Evolutionary conservation across 2,797 vertebrate species (phyloP), one percentile per base, ranked within the genome.

Genomic region (Loris lydekkerianus): DNA sequence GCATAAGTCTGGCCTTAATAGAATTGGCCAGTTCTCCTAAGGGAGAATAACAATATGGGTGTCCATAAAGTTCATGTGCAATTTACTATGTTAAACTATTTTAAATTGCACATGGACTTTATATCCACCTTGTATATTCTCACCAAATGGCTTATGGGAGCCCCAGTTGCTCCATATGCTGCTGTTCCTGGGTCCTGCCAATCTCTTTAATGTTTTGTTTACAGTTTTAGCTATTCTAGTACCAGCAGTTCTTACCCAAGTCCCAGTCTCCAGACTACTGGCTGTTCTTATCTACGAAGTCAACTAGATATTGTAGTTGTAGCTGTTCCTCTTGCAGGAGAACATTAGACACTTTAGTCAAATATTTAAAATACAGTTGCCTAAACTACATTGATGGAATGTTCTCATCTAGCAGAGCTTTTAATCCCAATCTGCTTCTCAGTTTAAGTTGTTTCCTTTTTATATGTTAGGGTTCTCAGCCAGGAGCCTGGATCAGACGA

Each of bases 351-450:
- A n/a, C 46, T 21, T n/a, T n/a, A 14, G 15, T 65, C 10, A 86
- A 82, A n/a, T 91, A 46, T 92, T 46, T 92, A 53, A 81, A 80
- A 75, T 78, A 53, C 78, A 81, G 37, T 78, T 76, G 17, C 15
- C 6, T 72, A 46, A 73, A 58, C 49, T 34, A 65, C 56, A 84
- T 10, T 18, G 43, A 56, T 40, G 10, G 87, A 75, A 76, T 65
- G 4, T 17, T 49, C 15, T 81, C 43, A 49, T 80, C n/a, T 34
- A 40, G n/a, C 56, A 78, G 58, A 91, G 37, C 3, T 82, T 75
- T 93, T 96, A 29, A 53, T 80, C 20, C 18, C 58, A 25, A 25
- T 61, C 82, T 46, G 8, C 65, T 85, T 85, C 37, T 86, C 67
- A 81, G 53, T 31, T 31, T 61, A 40, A 76, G 2, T 76, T 75